Evolutionary conservation across 2,888 invertebrate species (phyloP).

Genomic region (Tetrapedia diversipes): DNA sequence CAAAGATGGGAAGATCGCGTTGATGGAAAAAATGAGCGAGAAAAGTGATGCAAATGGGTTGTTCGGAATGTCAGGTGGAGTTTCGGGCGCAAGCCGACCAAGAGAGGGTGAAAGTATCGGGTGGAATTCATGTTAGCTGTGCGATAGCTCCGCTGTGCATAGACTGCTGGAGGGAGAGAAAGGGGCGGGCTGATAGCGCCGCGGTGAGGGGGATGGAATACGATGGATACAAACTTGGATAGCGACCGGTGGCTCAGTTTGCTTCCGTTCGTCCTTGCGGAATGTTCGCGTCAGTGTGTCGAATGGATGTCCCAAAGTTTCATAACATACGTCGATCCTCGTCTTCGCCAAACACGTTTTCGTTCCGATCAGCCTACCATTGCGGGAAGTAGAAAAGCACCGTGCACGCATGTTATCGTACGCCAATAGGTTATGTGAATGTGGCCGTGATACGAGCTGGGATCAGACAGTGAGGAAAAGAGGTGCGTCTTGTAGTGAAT

Average conservation of each 20-base stretch:
- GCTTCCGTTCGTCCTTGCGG: constrained; percentile 51
- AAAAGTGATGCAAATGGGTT: constrained; percentile 58
- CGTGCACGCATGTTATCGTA: background rate
- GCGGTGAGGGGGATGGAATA: constrained; percentile 9
- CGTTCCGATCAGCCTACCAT: background rate
- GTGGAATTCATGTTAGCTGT: too few relatives aligned
- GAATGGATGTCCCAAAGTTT: background rate
- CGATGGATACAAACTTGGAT: constrained; percentile 49
- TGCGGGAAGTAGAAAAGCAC: background rate
- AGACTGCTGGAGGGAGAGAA: too few relatives aligned
- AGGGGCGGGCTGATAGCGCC: constrained; percentile 39
- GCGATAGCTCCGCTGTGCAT: too few relatives aligned
- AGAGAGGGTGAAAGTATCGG: too few relatives aligned
- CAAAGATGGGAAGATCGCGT: too few relatives aligned
- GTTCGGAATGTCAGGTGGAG: constrained; percentile 58
- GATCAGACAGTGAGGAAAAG: constrained; percentile 28
- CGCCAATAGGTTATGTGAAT: constrained; percentile 26
- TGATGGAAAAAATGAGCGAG: constrained; percentile 53
- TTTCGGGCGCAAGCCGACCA: too few relatives aligned
- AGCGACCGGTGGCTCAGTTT: constrained; percentile 56
- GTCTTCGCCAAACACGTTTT: background rate
- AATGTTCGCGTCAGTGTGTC: background rate
- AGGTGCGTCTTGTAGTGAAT: constrained; percentile 17
- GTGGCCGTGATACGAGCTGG: constrained; percentile 47
- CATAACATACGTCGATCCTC: constrained; percentile 17